phyloP scores from a whole-genome alignment of 2,888 invertebrate genomes.

The Lysandra coridon region DNA sequence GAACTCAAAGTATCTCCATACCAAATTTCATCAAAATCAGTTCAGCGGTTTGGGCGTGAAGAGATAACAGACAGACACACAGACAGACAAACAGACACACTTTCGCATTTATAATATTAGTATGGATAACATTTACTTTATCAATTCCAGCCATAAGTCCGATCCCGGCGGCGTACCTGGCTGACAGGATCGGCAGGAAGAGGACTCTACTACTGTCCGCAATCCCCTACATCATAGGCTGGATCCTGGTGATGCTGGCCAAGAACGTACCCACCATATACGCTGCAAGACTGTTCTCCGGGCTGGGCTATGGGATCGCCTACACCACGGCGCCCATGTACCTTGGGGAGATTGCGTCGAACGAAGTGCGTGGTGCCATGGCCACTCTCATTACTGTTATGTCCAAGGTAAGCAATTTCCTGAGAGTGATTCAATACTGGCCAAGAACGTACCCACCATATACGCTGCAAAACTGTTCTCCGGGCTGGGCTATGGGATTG shows the following conservation, averaged over 20 bases:
- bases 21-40: too few species aligned
- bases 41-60: too few species aligned
- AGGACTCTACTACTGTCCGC: conserved; percentile 81
- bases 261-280: conserved; percentile 79
- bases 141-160: conserved; percentile 78
- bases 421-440: conserved; percentile 61
- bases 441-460: conserved; percentile 77
- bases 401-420: conserved; percentile 65
- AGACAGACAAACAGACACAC: too few species aligned
- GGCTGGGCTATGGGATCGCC: conserved; percentile 82
- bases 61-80: too few species aligned
- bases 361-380: conserved; percentile 80
- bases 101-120: too few species aligned
- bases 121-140: neutral
- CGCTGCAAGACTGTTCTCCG: conserved; percentile 81
- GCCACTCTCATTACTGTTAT: conserved; percentile 81
- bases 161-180: conserved; percentile 81
- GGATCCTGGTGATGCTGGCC: conserved; percentile 83
- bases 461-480: conserved; percentile 81
- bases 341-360: conserved; percentile 82
- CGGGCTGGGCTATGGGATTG: conserved; percentile 82
- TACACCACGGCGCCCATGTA: conserved; percentile 83
- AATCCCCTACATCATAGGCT: conserved; percentile 82
- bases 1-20: too few species aligned
- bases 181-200: conserved; percentile 84